Evolutionary conservation across 92 coral and sea anemone genomes (phyloP), one percentile per base, ranked within the genome.

Genomic region (Palythoa grandis): DNA sequence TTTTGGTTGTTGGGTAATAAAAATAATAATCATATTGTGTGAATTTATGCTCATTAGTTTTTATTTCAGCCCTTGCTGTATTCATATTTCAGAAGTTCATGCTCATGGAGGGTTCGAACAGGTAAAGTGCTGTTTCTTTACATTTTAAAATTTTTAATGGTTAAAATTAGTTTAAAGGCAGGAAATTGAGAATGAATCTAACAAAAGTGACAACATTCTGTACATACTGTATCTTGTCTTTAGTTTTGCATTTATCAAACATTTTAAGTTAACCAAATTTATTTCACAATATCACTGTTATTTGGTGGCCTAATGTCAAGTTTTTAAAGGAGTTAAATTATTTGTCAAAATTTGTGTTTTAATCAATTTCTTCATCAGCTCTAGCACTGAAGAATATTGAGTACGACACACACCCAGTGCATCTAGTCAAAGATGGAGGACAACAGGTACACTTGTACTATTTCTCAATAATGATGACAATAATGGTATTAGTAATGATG

Each of bases 71-170:
- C 98, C 40, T 79, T 92, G 66, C 73, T 96, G 88, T 96, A 91
- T 73, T 94, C 98, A 13, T 96, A 96, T 88, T 96, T 96, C 87
- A 83, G 98, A 83, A 96, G 98, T 88, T 95, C 98, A 4, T 96
- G 98, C 67, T 91, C 98, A 35, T 96, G 98, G 98, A 91, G 98
- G 71, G 98, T 96, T 29, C 89, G 98, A 38, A 90, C 89, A 61
- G 98, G 98, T 94, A 74, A 47, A 66, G 76, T 43, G 17, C 38
- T 57, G 35, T 16, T n/a, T 58, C n/a, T 11, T 11, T 14, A 15
- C 6, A 15, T 54, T 4, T 4, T 2, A 2, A 7, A 54, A 54
- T 11, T 58, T 58, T 58, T 15, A 58, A 58, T 16, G 61, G 4
- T 56, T 56, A 56, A 10, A 16, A 2, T 56, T 56, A 56, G 61